phyloP scores from a whole-genome alignment of 1,140 invertebrate genomes.

The Drosophila auraria region DNA sequence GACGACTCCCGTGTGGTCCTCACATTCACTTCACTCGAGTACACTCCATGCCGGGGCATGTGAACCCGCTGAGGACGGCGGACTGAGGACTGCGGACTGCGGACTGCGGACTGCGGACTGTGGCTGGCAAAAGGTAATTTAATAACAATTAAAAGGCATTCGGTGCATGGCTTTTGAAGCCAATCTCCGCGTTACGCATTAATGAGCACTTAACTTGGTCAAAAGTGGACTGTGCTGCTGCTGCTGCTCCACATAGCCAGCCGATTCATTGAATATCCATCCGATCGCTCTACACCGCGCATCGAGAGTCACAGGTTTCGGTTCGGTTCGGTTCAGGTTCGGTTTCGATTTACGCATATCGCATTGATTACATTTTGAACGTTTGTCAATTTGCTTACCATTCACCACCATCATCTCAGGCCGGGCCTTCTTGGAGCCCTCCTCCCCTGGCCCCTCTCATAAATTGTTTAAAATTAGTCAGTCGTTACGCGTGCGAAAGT shows the following conservation, averaged over 20 bases:
- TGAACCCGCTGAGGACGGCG: constrained; percentile 47
- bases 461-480: constrained; percentile 75
- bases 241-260: constrained; percentile 62
- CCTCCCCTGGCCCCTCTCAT: constrained; percentile 8
- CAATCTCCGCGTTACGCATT: constrained; percentile 84
- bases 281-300: constrained; percentile 15
- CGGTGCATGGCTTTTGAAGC: constrained; percentile 80
- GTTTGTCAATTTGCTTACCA: constrained; percentile 78
- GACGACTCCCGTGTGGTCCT: constrained; percentile 48
- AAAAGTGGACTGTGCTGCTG: constrained; percentile 63
- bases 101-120: constrained; percentile 4
- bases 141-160: constrained; percentile 84
- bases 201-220: constrained; percentile 84
- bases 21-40: constrained; percentile 56
- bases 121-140: constrained; percentile 67
- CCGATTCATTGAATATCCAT: constrained; percentile 27
- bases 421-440: not conserved
- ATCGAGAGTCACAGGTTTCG: constrained; percentile 39
- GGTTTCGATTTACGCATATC: constrained; percentile 73
- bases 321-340: constrained; percentile 27
- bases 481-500: constrained; percentile 77
- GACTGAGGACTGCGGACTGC: not conserved
- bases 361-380: constrained; percentile 83
- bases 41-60: constrained; percentile 49
- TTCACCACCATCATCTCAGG: constrained; percentile 27